Percentiles rank a stretch among this genome's conserved stretches.
phyloP scores from a whole-genome alignment of 2,888 invertebrate species.

The Agrilus mali region DNA sequence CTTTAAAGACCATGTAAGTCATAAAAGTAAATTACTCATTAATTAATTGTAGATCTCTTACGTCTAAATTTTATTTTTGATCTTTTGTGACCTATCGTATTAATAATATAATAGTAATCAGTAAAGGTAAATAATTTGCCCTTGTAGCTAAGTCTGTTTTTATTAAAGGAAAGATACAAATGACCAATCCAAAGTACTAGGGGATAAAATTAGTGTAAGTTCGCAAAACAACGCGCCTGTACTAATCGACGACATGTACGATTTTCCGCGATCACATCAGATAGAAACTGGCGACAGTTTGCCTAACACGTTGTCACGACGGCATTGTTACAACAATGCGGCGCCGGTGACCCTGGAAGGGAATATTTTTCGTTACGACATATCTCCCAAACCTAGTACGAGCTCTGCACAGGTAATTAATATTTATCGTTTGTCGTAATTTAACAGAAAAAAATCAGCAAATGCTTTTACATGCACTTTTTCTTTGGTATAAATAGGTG shows the following conservation, averaged over 20 bases:
- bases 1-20: constrained; percentile 7
- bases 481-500: constrained; percentile 17
- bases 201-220: no score
- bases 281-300: constrained; percentile 25
- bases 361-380: constrained; percentile 46
- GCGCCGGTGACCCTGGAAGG: constrained; percentile 40
- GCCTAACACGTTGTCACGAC: constrained; percentile 23
- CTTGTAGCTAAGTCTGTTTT: no score
- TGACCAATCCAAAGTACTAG: no score
- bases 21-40: no score
- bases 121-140: no score
- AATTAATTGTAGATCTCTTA: no score
- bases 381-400: constrained; percentile 31
- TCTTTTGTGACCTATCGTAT: no score
- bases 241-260: constrained; percentile 46
- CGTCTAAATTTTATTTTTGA: no score
- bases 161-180: no score
- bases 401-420: constrained; percentile 21
- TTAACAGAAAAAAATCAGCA: not conserved
- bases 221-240: constrained; percentile 7
- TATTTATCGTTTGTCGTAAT: not conserved
- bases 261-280: constrained; percentile 58
- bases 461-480: not conserved
- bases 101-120: no score
- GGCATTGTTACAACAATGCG: constrained; percentile 50